Evolutionary conservation across 2,888 invertebrate species (phyloP), one percentile per base, ranked within the genome.

Genomic region (Drosophila conformis): DNA sequence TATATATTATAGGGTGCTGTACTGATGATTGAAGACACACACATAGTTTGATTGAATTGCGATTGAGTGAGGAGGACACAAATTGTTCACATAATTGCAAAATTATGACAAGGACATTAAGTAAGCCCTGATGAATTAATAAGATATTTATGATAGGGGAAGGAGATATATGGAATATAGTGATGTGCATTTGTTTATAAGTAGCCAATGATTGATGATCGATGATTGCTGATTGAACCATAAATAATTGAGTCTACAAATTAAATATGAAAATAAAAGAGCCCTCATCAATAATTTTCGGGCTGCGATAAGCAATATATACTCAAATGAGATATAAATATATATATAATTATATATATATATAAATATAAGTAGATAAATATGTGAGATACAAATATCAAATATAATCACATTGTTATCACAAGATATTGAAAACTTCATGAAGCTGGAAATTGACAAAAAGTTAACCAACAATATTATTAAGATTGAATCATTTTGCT

Each of bases 11-110:
- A 13, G 40, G 40, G 52, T 61, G 57, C 29, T 38, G 27, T 11
- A 42, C 31, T 31, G 42, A 33, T 68, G 62, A 74, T 74, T 74
- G 68, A 73, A 63, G 73, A n/a, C 29, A 38, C 36, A 25, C 15
- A 48, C 4, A 48, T 13, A 35, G 13, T 42, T 25, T 62, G 64
- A 75, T 66, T 71, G 49, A 75, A 31, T 25, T 25, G 29, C 21
- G 29, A n/a, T 29, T 56, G 56, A 56, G 21, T 21, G 56, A 35
- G 25, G 35, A 2, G 15, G 4, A 31, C 40, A 36, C 36, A 54
- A 25, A 31, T 31, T 15, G 48, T 25, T 15, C 25, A 18, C 51
- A 36, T 21, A 31, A 52, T 40, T 42, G 35, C 31, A 36, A 2
- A 35, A 42, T 25, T 1, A 21, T 61, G 25, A 18, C 27, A 38